Conservation (phyloP, 2,888 invertebrate species). For the Aspidiotus destructor region DNA sequence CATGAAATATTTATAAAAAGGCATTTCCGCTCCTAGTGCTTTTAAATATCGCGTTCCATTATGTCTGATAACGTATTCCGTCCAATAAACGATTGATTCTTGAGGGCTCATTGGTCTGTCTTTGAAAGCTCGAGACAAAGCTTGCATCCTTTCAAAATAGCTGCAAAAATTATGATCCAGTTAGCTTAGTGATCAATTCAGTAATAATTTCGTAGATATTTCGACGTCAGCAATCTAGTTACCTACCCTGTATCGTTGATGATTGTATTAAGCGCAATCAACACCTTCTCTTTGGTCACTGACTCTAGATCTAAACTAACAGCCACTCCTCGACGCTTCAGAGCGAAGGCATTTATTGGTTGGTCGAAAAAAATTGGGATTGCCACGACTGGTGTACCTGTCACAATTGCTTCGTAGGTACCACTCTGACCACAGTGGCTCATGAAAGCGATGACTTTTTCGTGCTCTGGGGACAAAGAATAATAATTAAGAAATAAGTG, state of each 20-base stretch:
- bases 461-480: not conserved
- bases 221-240: not conserved
- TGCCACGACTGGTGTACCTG: constrained; percentile 6
- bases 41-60: too few species aligned
- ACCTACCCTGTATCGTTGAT: constrained; percentile 5
- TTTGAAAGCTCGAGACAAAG: too few species aligned
- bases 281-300: not conserved
- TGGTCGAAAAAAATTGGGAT: constrained; percentile 11
- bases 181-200: too few species aligned
- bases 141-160: too few species aligned
- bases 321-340: not conserved
- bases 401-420: constrained; percentile 15
- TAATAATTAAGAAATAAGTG: too few species aligned
- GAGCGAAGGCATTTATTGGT: not conserved
- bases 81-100: too few species aligned
- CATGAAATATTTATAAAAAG: too few species aligned
- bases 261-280: constrained; percentile 1
- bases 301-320: not conserved
- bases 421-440: constrained; percentile 20
- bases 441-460: constrained; percentile 14
- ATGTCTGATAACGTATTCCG: too few species aligned
- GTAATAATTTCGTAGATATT: too few species aligned
- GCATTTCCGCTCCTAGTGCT: too few species aligned
- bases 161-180: too few species aligned
- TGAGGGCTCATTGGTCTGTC: too few species aligned